Evolutionary conservation across 2,888 invertebrate species (phyloP), one percentile per base, ranked within the genome.

Genomic region (Xanthia togata): DNA sequence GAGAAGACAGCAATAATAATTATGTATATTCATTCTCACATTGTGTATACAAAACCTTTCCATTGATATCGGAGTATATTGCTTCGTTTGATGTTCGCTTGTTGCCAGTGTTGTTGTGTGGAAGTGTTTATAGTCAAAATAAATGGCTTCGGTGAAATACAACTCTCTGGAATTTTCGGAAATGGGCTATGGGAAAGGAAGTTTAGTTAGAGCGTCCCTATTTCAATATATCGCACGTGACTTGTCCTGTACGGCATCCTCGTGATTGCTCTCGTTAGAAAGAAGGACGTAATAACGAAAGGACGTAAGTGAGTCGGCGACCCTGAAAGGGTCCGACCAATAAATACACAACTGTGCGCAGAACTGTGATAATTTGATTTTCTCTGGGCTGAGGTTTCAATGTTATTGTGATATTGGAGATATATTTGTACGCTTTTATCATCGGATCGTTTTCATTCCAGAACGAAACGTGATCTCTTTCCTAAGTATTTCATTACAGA

Each of bases 181-280:
- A 73, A 67, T 73, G 65, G 73, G 68, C 55, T 68, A 63, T 72
- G 78, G 69, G 55, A 70, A 67, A 74, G 73, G 77, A 79, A 79
- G 86, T 87, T 87, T 86, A 80, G 83, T 78, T 86, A 79, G 83
- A 77, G 65, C 75, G 69, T 68, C 59, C 76, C 75, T 82, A 80
- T 83, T 83, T 78, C 83, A 85, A 83, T 78, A 83, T 47, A 23
- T 73, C 50, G 75, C 77, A 83, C 82, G 80, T 83, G 89, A 83
- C 79, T 70, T 74, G 72, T 83, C 65, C 79, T 79, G 62, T 57
- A 64, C 47, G 76, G 62, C 62, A 74, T 71, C 76, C 65, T 57
- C 67, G 81, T 81, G 79, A 88, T 88, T 88, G 79, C 80, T 70
- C 71, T 87, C 78, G 83, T 86, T 87, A 87, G 75, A 44, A 72